A percentile compares a stretch with the other conserved stretches of the same genome.
Conservation (phyloP, 2,113 vertebrate species). For the Caranx melampygus region DNA sequence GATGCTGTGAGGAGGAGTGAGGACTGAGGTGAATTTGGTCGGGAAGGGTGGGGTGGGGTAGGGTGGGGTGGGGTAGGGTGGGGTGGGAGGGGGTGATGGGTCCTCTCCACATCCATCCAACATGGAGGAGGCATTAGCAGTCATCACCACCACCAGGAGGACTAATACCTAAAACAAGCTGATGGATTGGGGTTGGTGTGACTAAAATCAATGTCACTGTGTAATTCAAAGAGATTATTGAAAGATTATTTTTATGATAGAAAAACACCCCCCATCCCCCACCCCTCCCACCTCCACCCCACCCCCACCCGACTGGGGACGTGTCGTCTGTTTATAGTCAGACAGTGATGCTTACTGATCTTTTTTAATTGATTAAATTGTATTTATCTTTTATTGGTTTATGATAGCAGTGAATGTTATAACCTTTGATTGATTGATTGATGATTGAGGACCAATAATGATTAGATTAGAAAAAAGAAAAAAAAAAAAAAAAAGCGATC, state of each 20-base stretch:
- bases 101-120: slow-evolving; percentile 30
- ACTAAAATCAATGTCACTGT: slow-evolving; percentile 8
- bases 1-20: slow-evolving; percentile 15
- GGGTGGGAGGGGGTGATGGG: background rate
- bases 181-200: background rate
- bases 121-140: slow-evolving; percentile 12
- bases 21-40: slow-evolving; percentile 40
- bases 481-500: no score
- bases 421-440: no score
- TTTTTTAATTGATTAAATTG: background rate
- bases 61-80: background rate
- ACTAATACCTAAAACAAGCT: background rate
- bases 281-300: no score
- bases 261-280: background rate
- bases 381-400: no score
- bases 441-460: no score
- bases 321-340: background rate
- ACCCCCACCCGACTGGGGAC: background rate
- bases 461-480: no score
- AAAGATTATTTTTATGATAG: background rate
- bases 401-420: no score
- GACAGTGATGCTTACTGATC: background rate
- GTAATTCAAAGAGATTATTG: background rate
- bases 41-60: slow-evolving; percentile 16
- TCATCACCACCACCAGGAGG: background rate